phyloP scores from a whole-genome alignment of 2,113 vertebrate genomes.

The Sturnus vulgaris region DNA sequence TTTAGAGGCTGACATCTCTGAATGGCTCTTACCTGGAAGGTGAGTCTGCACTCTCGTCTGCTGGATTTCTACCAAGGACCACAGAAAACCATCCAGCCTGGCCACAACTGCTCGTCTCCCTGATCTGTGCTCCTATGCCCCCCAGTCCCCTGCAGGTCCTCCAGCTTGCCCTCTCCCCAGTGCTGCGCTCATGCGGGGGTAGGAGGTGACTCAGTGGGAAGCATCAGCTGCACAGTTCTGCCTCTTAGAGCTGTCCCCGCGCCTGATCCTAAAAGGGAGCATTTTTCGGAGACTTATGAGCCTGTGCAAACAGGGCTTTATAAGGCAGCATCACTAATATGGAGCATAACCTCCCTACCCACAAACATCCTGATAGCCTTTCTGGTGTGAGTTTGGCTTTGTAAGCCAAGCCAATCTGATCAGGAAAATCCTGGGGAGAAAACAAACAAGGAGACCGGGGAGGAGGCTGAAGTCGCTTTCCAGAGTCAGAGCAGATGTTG shows the following conservation, averaged over 20 bases:
- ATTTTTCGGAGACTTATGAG: not conserved
- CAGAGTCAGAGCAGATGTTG: constrained; percentile 24
- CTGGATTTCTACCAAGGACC: not conserved
- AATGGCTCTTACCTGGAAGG: not conserved
- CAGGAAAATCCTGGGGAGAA: constrained; percentile 48
- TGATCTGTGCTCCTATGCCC: rapidly evolving
- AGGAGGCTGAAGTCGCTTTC: not conserved
- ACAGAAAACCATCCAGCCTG: not conserved
- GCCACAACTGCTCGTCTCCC: not conserved
- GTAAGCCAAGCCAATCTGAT: constrained; percentile 29
- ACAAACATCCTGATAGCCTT: constrained; percentile 30
- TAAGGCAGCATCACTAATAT: constrained; percentile 25
- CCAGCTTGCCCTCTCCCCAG: not conserved
- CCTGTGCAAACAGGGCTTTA: constrained; percentile 20
- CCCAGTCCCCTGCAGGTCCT: not conserved
- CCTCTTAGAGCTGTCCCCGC: rapidly evolving
- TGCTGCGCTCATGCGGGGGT: not conserved
- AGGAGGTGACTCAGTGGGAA: not conserved
- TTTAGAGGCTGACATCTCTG: not conserved
- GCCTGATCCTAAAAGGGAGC: not conserved
- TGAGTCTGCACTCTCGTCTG: not conserved
- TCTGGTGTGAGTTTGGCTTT: constrained; percentile 35
- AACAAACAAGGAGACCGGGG: not conserved
- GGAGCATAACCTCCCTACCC: not conserved
- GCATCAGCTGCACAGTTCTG: rapidly evolving